These are phyloP conservation scores for Scaptodrosophila latifasciaeformis DNA, from an alignment of 2,888 invertebrate genomes.

Conservation along the genomic window DNA sequence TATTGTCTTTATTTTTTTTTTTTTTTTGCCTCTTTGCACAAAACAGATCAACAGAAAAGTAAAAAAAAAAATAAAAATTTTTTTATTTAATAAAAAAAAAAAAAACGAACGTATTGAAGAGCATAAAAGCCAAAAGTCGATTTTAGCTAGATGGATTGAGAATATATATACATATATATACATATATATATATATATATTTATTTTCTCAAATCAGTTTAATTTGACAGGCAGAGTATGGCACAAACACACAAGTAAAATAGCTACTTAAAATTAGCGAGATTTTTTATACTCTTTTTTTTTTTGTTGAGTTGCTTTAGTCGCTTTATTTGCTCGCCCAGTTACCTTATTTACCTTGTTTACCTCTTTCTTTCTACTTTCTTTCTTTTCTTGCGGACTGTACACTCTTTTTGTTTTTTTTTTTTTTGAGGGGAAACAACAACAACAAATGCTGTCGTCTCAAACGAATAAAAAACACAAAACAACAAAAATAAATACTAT, in stretches of 20 bases:
- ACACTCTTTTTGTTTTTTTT: not conserved
- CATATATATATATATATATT: not conserved
- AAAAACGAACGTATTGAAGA: constrained; percentile 41
- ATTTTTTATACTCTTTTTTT: not conserved
- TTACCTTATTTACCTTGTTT: not conserved
- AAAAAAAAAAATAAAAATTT: too few species aligned
- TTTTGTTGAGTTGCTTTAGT: not conserved
- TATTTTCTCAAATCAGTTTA: too few species aligned
- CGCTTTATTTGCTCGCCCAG: not conserved
- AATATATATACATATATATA: constrained; percentile 1
- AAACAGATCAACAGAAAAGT: too few species aligned
- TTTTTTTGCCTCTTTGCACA: too few species aligned
- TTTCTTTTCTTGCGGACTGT: too few species aligned
- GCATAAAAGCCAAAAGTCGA: constrained; percentile 64
- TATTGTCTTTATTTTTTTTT: too few species aligned
- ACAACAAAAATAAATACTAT: too few species aligned
- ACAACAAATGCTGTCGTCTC: constrained; percentile 10
- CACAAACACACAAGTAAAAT: constrained; percentile 13
- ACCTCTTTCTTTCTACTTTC: not conserved
- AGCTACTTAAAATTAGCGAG: not conserved
- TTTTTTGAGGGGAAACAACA: too few species aligned
- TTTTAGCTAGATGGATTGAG: constrained; percentile 25
- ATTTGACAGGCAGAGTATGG: constrained; percentile 23
- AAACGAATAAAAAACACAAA: constrained; percentile 39
- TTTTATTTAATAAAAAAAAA: constrained; percentile 14